Evolutionary conservation across 2,888 invertebrate species (phyloP), one percentile per base, ranked within the genome.

Genomic region (Paralinhomoeus sp.): DNA sequence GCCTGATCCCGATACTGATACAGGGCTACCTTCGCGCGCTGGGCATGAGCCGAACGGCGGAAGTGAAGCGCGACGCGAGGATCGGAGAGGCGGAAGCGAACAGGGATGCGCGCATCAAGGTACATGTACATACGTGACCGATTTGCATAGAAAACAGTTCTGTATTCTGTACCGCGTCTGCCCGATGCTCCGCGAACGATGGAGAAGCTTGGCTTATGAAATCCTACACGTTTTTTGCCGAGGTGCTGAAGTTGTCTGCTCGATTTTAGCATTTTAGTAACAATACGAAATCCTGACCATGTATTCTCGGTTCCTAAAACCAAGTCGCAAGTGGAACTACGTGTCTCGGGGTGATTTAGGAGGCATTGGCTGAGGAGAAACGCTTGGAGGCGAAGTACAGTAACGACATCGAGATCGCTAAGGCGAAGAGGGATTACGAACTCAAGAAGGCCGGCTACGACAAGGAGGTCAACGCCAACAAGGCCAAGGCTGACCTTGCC

Each of bases 371-470:
- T 0, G 89, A 91, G 63, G 87, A 91, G 64, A 83, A 87, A 63
- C 72, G 87, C 41, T 84, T 89, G 85, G 85, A 87, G 0, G 73
- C 87, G 1, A 75, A 83, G 48, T 84, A 84, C 64, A 68, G 81
- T 20, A 93, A 93, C 67, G 89, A 93, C 62, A 85, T 87, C 1
- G 89, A 91, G 65, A 89, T 93, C 47, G 87, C 91, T 1, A 87
- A 91, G 65, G 84, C 91, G 0, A 81, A 85, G 62, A 71, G 91
- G 49, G 89, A 93, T 66, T 93, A 87, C 63, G 87, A 91, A 66
- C 68, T 91, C 49, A 89, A 93, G 64, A 89, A 93, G 64, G 89
- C 91, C 9, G 80, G 81, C 2, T 93, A 91, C 62, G 91, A 93
- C 62, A 79, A 82, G 51, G 91, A 91, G 72, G 87, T 93, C 37